Percentiles rank a stretch among this genome's conserved stretches.
Conservation (phyloP, 2,113 vertebrate genomes). For the Helogale parvula region DNA sequence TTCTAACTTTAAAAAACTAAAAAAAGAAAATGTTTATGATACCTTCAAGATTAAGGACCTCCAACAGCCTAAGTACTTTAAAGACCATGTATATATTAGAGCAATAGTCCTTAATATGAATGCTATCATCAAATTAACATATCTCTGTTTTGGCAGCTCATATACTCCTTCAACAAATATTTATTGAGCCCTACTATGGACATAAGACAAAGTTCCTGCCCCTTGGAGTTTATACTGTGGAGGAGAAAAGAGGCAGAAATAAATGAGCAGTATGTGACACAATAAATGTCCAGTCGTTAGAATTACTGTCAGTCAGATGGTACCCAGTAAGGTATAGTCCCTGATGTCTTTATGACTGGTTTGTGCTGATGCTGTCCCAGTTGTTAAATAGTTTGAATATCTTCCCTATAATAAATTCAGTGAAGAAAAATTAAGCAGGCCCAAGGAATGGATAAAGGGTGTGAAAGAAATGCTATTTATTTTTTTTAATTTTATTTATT, state of each 20-base stretch:
- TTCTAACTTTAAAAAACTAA: not conserved
- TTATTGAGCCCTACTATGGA: not conserved
- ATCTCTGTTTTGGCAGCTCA: not conserved
- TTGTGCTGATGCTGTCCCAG: not conserved
- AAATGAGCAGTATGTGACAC: not conserved
- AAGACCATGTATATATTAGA: not conserved
- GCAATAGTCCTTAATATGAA: not conserved
- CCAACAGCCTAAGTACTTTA: not conserved
- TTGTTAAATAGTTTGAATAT: not conserved
- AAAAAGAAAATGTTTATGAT: not conserved
- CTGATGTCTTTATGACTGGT: not conserved
- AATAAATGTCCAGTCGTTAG: not conserved
- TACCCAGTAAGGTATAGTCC: not conserved
- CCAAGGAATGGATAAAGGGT: not conserved
- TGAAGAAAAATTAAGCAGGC: not conserved
- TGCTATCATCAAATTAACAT: not conserved
- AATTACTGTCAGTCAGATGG: not conserved
- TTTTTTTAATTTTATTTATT: too few relatives aligned
- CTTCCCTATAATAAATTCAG: not conserved
- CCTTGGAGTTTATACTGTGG: not conserved
- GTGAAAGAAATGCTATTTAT: not conserved
- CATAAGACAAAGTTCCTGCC: not conserved
- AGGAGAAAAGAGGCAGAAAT: not conserved
- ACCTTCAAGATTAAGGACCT: not conserved
- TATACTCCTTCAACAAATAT: not conserved